Evolutionary conservation across 2,797 vertebrate genomes (phyloP), one percentile per base, ranked within the genome.

Genomic region (Sebastes oblongus): DNA sequence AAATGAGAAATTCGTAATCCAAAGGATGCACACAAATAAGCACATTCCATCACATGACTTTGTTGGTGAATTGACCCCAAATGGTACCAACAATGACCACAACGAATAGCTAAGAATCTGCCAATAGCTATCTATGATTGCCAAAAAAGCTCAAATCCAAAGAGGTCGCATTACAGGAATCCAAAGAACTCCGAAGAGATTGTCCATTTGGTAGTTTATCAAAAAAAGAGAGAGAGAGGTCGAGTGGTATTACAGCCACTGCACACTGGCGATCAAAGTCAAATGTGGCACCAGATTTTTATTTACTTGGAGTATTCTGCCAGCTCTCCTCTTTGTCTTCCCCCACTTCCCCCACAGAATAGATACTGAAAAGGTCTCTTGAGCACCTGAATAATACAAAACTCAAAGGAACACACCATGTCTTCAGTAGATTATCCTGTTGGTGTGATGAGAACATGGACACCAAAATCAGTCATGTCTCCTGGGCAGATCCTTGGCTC

Each of bases 361-460:
- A 79, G 39, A 74, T 32, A 79, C 13, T 70, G 50, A 79, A 78
- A 75, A 85, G 58, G 75, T 79, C 61, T 75, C 29, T 77, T 39
- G 18, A 85, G 66, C 77, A 84, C 67, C 88, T 66, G 52, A 87
- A 85, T 66, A 87, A 84, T 84, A 84, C 81, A 88, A 87, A 91
- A 92, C 86, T 84, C 75, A 93, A 88, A 86, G 84, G 80, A 91
- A 94, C 92, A 93, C 92, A 93, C 93, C 93, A 92, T 94, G 80
- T 92, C 78, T 82, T 85, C 69, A 72, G 90, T 25, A 78, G 88
- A 75, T 83, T 86, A 64, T 92, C 91, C 86, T 78, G 89, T 77
- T 80, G 90, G 82, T 92, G 89, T 83, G 91, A 77, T 59, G 91
- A 87, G 78, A 88, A 89, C 88, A 92, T 82, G 87, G 87, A 81